Base-by-base conservation (phyloP, 2,113 vertebrate species). In the Gymnorhina tibicen region DNA sequence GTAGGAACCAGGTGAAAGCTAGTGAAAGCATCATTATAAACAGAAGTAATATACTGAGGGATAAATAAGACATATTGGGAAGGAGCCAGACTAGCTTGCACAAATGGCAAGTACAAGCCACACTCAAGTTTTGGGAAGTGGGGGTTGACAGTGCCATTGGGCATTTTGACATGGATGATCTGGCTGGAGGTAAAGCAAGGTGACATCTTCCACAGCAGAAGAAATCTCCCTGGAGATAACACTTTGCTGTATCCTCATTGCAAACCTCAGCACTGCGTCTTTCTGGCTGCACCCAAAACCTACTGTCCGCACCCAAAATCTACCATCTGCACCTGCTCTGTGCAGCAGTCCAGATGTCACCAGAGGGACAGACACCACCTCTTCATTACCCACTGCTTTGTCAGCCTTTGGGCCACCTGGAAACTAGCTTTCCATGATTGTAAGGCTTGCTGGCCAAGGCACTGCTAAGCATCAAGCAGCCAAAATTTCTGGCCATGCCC, bases 221-320 rank as follows among this genome's bases (percentile, higher is more conserved):
- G 7, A 78, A 64, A 32, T 41, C 14, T 30, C 41, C 19, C 56
- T 30, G 55, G 39, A 64, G 28, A 10, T 20, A 52, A 58, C 4
- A 6, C 7, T 41, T 49, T 24, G 4, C 52, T 42, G 27, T 33
- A 23, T 27, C 5, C 11, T 46, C 27, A 6, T 1, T 46, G 58
- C 4, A 5, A 37, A 50, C 3, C 30, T 23, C 73, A 78, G 39
- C 3, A 2, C 17, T 19, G 27, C 15, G 2, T 32, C 9, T 1
- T 52, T 67, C 56, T 9, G 33, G 14, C 56, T 50, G 30, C 50
- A 33, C 35, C 33, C 35, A 72, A 56, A 52, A 59, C 3, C 30
- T 39, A 3, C 44, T 1, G 2, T 10, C 39, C 37, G 37, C 46
- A 17, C 19, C 19, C 3, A 35, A 28, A 84, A 37, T 17, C 14